Evolutionary conservation across 2,888 invertebrate species (phyloP).

Genomic region (Plebejus anna): DNA sequence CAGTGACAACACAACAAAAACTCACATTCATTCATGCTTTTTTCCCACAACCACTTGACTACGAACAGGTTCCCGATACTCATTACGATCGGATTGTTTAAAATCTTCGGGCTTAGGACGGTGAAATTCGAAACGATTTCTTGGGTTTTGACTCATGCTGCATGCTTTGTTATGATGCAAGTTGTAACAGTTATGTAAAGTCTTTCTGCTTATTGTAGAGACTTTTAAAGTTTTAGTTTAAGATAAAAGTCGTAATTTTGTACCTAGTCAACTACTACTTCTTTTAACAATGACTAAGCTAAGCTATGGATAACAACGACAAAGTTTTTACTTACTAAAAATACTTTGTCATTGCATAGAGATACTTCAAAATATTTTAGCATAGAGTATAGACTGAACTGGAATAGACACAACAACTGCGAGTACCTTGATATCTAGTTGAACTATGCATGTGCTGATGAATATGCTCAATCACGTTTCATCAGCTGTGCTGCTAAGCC

Average conservation of each 20-base stretch:
- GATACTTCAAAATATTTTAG: too few species aligned
- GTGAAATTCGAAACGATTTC: conserved; percentile 24
- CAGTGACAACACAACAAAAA: conserved; percentile 77
- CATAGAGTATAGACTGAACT: too few species aligned
- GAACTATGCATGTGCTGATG: background rate
- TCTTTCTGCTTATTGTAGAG: background rate
- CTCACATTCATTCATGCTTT: conserved; percentile 74
- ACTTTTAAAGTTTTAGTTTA: background rate
- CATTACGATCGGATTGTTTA: conserved; percentile 41
- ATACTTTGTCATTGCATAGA: too few species aligned
- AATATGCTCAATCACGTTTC: background rate
- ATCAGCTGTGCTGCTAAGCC: too few species aligned
- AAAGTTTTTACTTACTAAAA: too few species aligned
- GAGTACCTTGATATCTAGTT: background rate
- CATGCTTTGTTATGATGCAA: background rate
- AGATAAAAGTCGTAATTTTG: too few species aligned
- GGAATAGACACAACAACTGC: too few species aligned
- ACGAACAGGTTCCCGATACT: conserved; percentile 59
- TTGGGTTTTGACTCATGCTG: background rate
- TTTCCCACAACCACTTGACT: conserved; percentile 51
- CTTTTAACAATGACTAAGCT: too few species aligned
- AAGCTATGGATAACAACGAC: too few species aligned
- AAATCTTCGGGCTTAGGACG: conserved; percentile 7
- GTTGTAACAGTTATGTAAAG: background rate
- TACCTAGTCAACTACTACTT: too few species aligned